Conservation (phyloP, 2,888 invertebrate species). For the Brachylomia viminalis region DNA sequence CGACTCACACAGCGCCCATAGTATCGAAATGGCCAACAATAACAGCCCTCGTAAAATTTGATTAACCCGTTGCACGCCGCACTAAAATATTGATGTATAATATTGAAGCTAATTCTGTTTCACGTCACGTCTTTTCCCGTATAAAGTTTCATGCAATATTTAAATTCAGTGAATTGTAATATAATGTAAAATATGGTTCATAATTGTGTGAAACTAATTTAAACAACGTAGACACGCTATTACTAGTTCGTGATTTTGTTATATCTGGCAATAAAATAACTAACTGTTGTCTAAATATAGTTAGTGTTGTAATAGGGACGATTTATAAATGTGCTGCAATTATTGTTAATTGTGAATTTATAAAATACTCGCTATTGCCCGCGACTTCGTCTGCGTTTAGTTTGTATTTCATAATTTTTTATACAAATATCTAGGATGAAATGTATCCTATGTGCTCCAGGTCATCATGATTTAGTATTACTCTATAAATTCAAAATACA, state of each 20-base stretch:
- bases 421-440: no score
- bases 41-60: conserved; percentile 65
- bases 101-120: conserved; percentile 52
- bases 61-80: conserved; percentile 60
- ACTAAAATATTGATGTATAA: conserved; percentile 61
- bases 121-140: conserved; percentile 48
- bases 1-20: conserved; percentile 41
- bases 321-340: conserved; percentile 15
- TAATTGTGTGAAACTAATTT: conserved; percentile 45
- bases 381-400: neutral
- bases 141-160: conserved; percentile 33
- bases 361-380: neutral
- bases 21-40: conserved; percentile 57
- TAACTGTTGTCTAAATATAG: conserved; percentile 21
- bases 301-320: neutral
- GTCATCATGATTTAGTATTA: neutral
- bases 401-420: neutral
- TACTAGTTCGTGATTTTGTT: conserved; percentile 37
- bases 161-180: conserved; percentile 38
- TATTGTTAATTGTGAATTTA: neutral
- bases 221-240: conserved; percentile 46
- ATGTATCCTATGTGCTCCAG: no score
- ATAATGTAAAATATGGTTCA: conserved; percentile 18
- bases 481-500: neutral
- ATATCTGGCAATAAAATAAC: conserved; percentile 30